These are phyloP conservation scores for Acrobasis suavella DNA, from an alignment of 2,888 invertebrate species.

Conservation along the genomic window DNA sequence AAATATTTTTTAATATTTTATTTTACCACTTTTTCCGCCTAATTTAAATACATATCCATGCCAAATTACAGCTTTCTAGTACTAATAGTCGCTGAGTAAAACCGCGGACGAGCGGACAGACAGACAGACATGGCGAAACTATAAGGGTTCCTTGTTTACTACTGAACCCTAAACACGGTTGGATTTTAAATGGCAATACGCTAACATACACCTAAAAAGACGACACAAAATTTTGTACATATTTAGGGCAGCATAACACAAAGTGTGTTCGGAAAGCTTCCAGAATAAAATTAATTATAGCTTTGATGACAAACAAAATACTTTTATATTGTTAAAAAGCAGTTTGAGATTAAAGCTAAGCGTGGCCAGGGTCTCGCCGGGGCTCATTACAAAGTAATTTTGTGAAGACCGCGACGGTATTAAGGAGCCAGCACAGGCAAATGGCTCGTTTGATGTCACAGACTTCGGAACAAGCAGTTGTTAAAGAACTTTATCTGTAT, in stretches of 20 bases:
- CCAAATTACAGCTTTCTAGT: no score
- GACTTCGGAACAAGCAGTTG: constrained; percentile 22
- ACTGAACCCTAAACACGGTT: no score
- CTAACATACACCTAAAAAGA: no score
- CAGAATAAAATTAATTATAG: constrained; percentile 5
- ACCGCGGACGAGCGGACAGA: no score
- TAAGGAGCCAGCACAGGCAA: constrained; percentile 34
- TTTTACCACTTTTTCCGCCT: no score
- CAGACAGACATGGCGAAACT: no score
- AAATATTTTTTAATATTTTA: no score
- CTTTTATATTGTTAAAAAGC: constrained; percentile 29
- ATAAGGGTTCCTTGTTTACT: no score
- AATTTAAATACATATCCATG: no score
- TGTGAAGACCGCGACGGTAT: constrained; percentile 35
- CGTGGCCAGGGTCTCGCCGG: constrained; percentile 16
- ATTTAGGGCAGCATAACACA: neutral
- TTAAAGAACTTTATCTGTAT: neutral
- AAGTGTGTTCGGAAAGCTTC: neutral
- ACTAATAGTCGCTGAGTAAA: no score
- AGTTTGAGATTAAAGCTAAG: constrained; percentile 30
- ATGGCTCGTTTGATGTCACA: constrained; percentile 34
- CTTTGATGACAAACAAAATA: constrained; percentile 26
- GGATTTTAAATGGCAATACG: no score
- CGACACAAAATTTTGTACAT: no score
- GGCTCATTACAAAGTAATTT: constrained; percentile 40